Base-by-base conservation (phyloP, 1,140 invertebrate genomes). In the Hylaeus volcanicus region DNA sequence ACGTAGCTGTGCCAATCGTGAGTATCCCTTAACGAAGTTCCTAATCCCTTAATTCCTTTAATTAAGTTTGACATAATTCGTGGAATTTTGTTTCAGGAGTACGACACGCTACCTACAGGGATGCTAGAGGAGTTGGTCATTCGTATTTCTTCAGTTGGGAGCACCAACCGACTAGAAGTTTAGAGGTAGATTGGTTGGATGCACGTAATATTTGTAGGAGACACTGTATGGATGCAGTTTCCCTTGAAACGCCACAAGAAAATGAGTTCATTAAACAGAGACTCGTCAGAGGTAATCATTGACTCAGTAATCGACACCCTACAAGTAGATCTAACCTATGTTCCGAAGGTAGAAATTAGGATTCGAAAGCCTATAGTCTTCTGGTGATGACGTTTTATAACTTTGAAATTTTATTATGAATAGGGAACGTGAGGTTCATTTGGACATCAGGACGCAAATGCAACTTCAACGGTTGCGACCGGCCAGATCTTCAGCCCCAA, bases 101-200 rank as follows among this genome's bases (percentile, higher is more conserved):
- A 3, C 95, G 97, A 80, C 97, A 98, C 89, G 96, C 97, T 26
- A 96, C 96, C 11, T 98, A 97, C 93, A 95, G 97, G 84, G 97
- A 98, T 90, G 97, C 96, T 4, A 94, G 97, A 69, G 97, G 97
- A 39, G 97, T 98, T 26, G 95, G 96, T 1, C 97, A 98, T 89
- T 97, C 97, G 43, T 98, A 98, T 93, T 98, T 98, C 96, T 98
- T 98, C 96, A 98, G 97, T 89, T 98, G 97, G 97, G 96, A 97
- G 89, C 97, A 98, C 92, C 94, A 94, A 39, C 97, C 97, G 1
- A 98, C 97, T 15, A 95, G 96, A 84, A 96, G 94, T 86, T 93
- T 98, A 65, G 97, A 98, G 94, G 97, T 98, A 6, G 97, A 98
- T 89, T 98, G 97, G 97, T 92, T 98, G 26, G 97, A 98, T 89